A percentile compares a stretch with the other conserved stretches of the same genome.
These are phyloP conservation scores for Magallana angulata DNA, from an alignment of 1,140 invertebrate genomes.

Conservation along the genomic window DNA sequence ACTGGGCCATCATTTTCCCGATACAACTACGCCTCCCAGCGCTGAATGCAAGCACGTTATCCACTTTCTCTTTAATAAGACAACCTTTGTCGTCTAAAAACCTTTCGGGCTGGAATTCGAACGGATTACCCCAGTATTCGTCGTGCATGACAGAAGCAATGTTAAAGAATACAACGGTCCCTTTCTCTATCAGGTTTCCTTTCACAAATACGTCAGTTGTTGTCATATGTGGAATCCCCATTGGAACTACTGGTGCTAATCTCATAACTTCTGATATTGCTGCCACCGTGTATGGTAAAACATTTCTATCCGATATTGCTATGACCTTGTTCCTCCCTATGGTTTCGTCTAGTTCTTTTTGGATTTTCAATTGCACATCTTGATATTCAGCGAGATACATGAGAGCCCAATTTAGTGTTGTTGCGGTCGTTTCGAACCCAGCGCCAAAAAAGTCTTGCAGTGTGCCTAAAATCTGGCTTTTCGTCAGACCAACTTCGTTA, in stretches of 20 bases:
- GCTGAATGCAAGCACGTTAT: constrained; percentile 52
- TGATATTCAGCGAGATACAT: constrained; percentile 48
- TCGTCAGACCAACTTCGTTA: constrained; percentile 3
- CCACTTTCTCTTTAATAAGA: constrained; percentile 65
- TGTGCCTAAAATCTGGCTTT: constrained; percentile 36
- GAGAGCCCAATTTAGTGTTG: constrained; percentile 83
- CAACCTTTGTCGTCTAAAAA: constrained; percentile 86
- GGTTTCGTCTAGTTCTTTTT: constrained; percentile 47
- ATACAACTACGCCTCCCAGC: constrained; percentile 61
- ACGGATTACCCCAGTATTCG: constrained; percentile 84
- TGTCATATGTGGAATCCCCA: constrained; percentile 62
- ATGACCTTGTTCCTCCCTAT: constrained; percentile 40
- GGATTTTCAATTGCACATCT: constrained; percentile 49
- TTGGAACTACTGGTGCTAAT: constrained; percentile 71
- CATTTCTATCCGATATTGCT: constrained; percentile 33
- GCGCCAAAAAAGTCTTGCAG: constrained; percentile 89
- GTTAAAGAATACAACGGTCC: constrained; percentile 73
- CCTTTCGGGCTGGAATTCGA: constrained; percentile 88
- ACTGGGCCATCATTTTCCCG: constrained; percentile 63
- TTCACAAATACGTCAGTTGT: constrained; percentile 63
- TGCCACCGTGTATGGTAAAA: constrained; percentile 51
- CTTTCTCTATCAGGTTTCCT: constrained; percentile 74
- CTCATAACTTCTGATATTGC: constrained; percentile 45
- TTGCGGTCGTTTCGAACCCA: constrained; percentile 91
- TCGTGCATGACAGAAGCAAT: constrained; percentile 70